These are phyloP conservation scores for Dilophus febrilis DNA, from an alignment of 2,888 invertebrate species.

Conservation along the genomic window DNA sequence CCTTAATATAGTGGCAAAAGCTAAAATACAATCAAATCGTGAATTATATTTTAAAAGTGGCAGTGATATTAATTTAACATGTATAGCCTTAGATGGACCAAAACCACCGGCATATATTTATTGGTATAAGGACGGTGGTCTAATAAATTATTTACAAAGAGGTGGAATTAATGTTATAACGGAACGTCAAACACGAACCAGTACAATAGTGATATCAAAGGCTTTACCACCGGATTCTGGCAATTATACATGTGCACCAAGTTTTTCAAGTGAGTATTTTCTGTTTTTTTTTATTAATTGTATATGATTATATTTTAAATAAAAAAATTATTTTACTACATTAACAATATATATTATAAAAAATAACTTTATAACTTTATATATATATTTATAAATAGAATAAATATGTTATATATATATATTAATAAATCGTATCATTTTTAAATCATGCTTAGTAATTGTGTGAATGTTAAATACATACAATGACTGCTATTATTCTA, in stretches of 20 bases:
- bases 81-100: conserved; percentile 21
- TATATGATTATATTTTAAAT: too few species aligned
- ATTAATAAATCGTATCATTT: too few species aligned
- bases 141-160: conserved; percentile 62
- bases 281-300: too few species aligned
- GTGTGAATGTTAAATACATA: too few species aligned
- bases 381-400: too few species aligned
- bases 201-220: conserved; percentile 59
- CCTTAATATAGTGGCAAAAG: conserved; percentile 5
- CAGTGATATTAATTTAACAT: conserved; percentile 6
- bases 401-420: too few species aligned
- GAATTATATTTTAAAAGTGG: conserved; percentile 8
- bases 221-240: conserved; percentile 62
- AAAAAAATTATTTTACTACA: too few species aligned
- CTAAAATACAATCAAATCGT: conserved; percentile 6
- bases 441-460: too few species aligned
- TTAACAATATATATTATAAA: too few species aligned
- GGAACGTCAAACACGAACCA: conserved; percentile 60
- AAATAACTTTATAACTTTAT: too few species aligned
- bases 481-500: too few species aligned
- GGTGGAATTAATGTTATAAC: conserved; percentile 69
- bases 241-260: conserved; percentile 69
- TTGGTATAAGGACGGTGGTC: conserved; percentile 60
- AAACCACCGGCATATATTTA: conserved; percentile 45
- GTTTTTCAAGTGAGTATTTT: conserved; percentile 41